A percentile compares a stretch with the other conserved stretches of the same genome.
These are phyloP conservation scores for Scaptomyza cyrtandrae DNA, from an alignment of 2,888 invertebrate genomes.

Conservation along the genomic window DNA sequence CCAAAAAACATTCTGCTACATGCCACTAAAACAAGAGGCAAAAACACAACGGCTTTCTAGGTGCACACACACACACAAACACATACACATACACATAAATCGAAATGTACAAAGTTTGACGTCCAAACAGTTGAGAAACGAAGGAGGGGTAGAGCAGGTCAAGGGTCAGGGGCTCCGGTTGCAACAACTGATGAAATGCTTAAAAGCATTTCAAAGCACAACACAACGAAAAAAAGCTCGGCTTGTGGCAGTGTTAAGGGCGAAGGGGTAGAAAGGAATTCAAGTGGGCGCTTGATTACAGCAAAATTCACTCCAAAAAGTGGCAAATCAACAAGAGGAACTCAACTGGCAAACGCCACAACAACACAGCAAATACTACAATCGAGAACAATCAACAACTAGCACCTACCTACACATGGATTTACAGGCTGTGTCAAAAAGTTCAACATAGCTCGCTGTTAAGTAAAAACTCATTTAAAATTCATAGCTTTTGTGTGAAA, in stretches of 20 bases:
- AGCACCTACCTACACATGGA: slow-evolving; percentile 1
- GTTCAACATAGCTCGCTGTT: slow-evolving; percentile 66
- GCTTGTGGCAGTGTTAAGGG: neutral
- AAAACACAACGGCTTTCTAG: slow-evolving; percentile 22
- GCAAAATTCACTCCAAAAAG: slow-evolving; percentile 73
- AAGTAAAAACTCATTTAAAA: slow-evolving; percentile 55
- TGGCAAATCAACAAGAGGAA: slow-evolving; percentile 48
- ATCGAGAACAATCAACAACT: slow-evolving; percentile 20
- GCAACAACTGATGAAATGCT: slow-evolving; percentile 74
- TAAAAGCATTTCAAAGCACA: slow-evolving; percentile 62
- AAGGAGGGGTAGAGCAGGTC: slow-evolving; percentile 1
- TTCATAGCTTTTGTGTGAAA: neutral
- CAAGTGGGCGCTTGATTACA: slow-evolving; percentile 76
- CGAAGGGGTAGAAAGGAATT: slow-evolving; percentile 25
- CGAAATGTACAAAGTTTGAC: slow-evolving; percentile 53
- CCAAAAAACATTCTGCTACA: slow-evolving; percentile 38
- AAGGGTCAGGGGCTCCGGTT: slow-evolving; percentile 31
- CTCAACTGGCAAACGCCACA: slow-evolving; percentile 30
- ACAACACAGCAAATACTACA: slow-evolving; percentile 28
- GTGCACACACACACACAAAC: slow-evolving; percentile 7
- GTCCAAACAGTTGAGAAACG: slow-evolving; percentile 13
- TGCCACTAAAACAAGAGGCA: slow-evolving; percentile 41
- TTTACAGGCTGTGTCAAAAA: slow-evolving; percentile 44
- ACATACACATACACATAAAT: slow-evolving; percentile 19
- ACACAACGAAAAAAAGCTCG: slow-evolving; percentile 24